Percentiles rank a stretch among this genome's conserved stretches.
phyloP scores from a whole-genome alignment of 2,888 invertebrate species.

The Dione juno region DNA sequence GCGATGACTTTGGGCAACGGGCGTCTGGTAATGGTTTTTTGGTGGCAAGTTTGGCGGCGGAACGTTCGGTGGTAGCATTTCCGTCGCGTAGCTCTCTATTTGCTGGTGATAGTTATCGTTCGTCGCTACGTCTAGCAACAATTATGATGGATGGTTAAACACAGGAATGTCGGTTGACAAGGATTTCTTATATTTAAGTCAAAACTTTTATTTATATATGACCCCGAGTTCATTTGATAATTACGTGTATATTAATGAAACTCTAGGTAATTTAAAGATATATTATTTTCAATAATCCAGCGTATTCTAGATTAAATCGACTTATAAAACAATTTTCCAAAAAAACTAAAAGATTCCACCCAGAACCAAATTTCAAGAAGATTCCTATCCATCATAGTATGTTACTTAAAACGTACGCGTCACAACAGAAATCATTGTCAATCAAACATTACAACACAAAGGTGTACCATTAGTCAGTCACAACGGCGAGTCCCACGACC shows the following conservation, averaged over 20 bases:
- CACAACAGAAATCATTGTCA: constrained; percentile 13
- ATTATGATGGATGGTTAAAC: constrained; percentile 25
- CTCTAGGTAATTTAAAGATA: too few species aligned
- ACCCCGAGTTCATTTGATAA: too few species aligned
- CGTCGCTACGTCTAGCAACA: constrained; percentile 63
- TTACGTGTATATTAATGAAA: too few species aligned
- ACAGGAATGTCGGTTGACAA: constrained; percentile 26
- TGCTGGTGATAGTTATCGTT: constrained; percentile 79
- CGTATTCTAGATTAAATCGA: too few species aligned
- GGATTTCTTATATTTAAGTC: constrained; percentile 9
- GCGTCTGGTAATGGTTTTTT: constrained; percentile 74
- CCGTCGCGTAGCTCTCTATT: constrained; percentile 77
- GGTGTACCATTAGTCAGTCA: constrained; percentile 37
- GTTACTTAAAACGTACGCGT: too few species aligned
- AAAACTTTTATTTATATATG: too few species aligned
- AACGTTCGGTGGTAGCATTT: constrained; percentile 70
- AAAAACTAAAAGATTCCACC: too few species aligned
- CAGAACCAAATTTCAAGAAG: too few species aligned
- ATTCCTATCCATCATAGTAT: too few species aligned
- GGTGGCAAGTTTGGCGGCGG: constrained; percentile 69
- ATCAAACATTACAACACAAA: constrained; percentile 30
- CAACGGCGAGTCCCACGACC: constrained; percentile 33
- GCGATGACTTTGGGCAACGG: constrained; percentile 51
- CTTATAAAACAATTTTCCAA: too few species aligned
- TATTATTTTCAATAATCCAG: too few species aligned